Evolutionary conservation across 2,113 vertebrate genomes (phyloP).

Genomic region (Piliocolobus tephrosceles): DNA sequence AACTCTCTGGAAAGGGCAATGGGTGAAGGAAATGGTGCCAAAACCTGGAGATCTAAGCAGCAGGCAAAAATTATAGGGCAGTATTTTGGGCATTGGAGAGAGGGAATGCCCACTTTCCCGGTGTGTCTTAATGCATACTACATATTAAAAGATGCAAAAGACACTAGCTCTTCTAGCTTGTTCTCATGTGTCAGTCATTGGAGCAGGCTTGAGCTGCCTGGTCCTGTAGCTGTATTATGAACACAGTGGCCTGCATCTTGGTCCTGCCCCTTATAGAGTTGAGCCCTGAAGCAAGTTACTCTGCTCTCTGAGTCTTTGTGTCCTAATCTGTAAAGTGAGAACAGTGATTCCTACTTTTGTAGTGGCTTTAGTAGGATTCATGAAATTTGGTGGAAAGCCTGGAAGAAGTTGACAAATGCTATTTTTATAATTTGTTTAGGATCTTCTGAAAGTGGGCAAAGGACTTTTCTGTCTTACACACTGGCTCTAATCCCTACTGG

Average conservation of each 20-base stretch:
- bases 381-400: constrained; percentile 16
- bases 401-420: constrained; percentile 29
- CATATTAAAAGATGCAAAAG: neutral
- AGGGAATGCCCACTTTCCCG: neutral
- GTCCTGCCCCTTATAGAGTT: neutral
- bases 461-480: neutral
- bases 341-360: neutral
- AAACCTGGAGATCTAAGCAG: neutral
- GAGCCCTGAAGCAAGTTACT: neutral
- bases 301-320: neutral
- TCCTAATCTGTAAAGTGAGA: neutral
- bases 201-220: neutral
- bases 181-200: rapidly evolving
- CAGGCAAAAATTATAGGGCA: neutral
- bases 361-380: neutral
- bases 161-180: neutral
- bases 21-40: neutral
- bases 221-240: rapidly evolving
- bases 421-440: constrained; percentile 32
- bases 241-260: neutral
- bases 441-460: constrained; percentile 37
- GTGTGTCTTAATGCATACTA: neutral
- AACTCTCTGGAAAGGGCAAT: neutral
- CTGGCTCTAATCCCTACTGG: neutral
- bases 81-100: too few relatives aligned